Percentiles rank a stretch among this genome's conserved stretches.
These are phyloP conservation scores for Grammomys dolichurus DNA, from an alignment of 2,113 vertebrate species.

Conservation along the genomic window DNA sequence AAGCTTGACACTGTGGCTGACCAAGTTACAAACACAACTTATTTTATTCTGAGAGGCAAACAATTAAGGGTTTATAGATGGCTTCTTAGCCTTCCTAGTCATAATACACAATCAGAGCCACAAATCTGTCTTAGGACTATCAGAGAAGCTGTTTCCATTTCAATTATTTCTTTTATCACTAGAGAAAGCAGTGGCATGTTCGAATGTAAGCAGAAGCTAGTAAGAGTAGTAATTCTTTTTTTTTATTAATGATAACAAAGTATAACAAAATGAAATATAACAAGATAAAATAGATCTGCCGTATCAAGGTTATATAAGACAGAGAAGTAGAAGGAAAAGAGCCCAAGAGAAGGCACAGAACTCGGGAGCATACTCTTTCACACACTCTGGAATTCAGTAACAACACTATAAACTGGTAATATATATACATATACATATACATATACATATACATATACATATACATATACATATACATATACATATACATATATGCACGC, in stretches of 20 bases:
- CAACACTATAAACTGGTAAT: not conserved
- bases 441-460: not conserved
- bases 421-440: too few relatives aligned
- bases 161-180: not conserved
- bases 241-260: not conserved
- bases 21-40: conserved; percentile 5
- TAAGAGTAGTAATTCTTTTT: not conserved
- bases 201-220: not conserved
- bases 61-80: not conserved
- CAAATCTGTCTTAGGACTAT: not conserved
- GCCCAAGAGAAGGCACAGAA: not conserved
- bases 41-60: not conserved
- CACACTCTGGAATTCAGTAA: not conserved
- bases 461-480: too few relatives aligned
- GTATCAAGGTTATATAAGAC: not conserved
- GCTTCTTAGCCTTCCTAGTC: not conserved
- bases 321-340: not conserved
- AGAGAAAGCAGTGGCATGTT: not conserved
- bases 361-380: not conserved
- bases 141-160: conserved; percentile 30
- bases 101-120: not conserved
- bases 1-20: not conserved
- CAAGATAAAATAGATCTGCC: not conserved
- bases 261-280: not conserved
- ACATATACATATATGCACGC: rapidly evolving